Evolutionary conservation across 2,113 vertebrate genomes (phyloP).

Genomic region (Dunckerocampus dactyliophorus): DNA sequence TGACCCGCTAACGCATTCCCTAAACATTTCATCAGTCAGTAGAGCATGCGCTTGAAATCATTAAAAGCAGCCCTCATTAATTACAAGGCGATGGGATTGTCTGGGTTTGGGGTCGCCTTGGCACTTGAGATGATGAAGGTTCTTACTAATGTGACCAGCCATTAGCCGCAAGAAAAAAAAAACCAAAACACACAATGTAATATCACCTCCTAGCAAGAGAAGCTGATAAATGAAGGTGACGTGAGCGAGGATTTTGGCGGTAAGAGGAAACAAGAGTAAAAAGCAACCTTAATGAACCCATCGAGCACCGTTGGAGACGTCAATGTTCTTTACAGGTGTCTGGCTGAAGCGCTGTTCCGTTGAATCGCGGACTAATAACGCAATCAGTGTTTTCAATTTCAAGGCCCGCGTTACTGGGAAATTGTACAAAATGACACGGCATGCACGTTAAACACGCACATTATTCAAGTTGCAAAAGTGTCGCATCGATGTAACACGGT

Average conservation of each 20-base stretch:
- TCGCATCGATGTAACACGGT: too few relatives aligned
- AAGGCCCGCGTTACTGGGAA: background rate
- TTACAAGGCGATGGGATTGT: slow-evolving; percentile 47
- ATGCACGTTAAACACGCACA: too few relatives aligned
- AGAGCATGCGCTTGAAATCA: slow-evolving; percentile 41
- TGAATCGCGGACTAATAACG: slow-evolving; percentile 36
- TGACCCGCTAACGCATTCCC: slow-evolving; percentile 50
- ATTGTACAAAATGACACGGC: background rate
- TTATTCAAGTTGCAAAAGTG: too few relatives aligned
- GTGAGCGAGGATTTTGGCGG: slow-evolving; percentile 4
- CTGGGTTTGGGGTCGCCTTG: slow-evolving; percentile 42
- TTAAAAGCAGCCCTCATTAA: slow-evolving; percentile 55
- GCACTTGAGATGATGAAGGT: slow-evolving; percentile 55
- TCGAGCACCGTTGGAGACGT: slow-evolving; percentile 16
- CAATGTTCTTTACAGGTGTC: slow-evolving; percentile 36
- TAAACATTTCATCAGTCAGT: slow-evolving; percentile 66
- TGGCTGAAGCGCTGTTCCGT: slow-evolving; percentile 33
- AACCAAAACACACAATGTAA: slow-evolving; percentile 24
- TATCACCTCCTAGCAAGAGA: slow-evolving; percentile 15
- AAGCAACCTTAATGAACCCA: slow-evolving; percentile 37
- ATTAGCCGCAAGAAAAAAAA: slow-evolving; percentile 52
- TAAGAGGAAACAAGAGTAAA: slow-evolving; percentile 6
- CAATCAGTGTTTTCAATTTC: slow-evolving; percentile 53
- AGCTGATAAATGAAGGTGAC: slow-evolving; percentile 28
- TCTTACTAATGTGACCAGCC: slow-evolving; percentile 54